Evolutionary conservation across 2,797 vertebrate genomes (phyloP).

Genomic region (Cuculus canorus): DNA sequence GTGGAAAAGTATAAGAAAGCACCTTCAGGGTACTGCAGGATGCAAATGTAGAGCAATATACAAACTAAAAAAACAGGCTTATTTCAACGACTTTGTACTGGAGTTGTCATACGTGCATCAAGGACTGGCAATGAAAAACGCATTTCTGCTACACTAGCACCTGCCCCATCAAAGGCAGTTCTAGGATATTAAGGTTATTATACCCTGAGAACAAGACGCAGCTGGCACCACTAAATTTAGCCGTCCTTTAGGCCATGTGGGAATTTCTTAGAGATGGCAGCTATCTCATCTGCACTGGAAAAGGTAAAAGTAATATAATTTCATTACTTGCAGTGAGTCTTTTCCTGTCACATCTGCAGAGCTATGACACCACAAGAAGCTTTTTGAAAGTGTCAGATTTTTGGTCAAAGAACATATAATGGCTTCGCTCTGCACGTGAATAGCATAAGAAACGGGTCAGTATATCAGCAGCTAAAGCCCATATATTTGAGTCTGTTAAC

Average conservation of each 20-base stretch:
- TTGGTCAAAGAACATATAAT: neutral
- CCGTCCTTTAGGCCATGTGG: neutral
- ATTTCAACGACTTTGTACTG: neutral
- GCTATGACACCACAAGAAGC: neutral
- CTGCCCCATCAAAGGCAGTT: slow-evolving; percentile 17
- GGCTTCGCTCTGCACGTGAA: neutral
- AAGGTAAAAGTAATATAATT: slow-evolving; percentile 49
- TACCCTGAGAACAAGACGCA: slow-evolving; percentile 24
- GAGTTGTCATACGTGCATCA: neutral
- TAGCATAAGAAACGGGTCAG: neutral
- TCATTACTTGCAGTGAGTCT: slow-evolving; percentile 1
- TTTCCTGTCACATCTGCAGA: neutral
- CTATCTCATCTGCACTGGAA: neutral
- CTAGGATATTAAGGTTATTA: slow-evolving; percentile 48
- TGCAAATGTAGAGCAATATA: neutral
- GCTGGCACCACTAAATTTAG: slow-evolving; percentile 40
- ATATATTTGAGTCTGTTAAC: neutral
- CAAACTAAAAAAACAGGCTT: neutral
- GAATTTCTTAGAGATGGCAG: slow-evolving; percentile 41
- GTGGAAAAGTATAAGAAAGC: neutral
- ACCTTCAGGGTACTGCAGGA: neutral
- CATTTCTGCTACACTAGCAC: neutral
- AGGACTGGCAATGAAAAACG: neutral
- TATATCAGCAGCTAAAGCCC: neutral
- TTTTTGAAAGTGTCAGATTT: neutral